Conservation (phyloP, 2,113 vertebrate genomes). For the Eulacestoma nigropectus region DNA sequence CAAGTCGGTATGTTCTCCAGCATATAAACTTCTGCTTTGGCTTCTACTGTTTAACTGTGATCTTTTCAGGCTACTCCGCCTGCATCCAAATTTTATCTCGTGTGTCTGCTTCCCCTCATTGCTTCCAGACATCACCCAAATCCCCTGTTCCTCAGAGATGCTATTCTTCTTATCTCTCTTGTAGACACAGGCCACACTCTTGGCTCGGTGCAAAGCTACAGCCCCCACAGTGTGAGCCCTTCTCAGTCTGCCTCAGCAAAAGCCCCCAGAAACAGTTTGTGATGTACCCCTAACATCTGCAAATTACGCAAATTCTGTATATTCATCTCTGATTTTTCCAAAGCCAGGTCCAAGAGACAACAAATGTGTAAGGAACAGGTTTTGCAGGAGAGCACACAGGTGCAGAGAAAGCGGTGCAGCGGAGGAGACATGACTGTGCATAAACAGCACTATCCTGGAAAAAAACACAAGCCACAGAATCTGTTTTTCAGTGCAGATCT, state of each 20-base stretch:
- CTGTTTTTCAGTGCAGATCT: neutral
- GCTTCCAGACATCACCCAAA: neutral
- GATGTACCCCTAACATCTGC: neutral
- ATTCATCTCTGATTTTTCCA: neutral
- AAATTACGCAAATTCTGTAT: neutral
- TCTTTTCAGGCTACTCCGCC: neutral
- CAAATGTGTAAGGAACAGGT: neutral
- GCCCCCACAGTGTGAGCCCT: neutral
- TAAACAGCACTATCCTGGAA: neutral
- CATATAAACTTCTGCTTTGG: neutral
- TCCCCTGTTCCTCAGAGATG: neutral
- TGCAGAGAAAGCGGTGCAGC: neutral
- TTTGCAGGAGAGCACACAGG: neutral
- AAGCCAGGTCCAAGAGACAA: neutral
- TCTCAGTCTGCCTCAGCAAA: neutral
- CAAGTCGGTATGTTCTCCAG: neutral
- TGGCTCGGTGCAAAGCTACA: neutral
- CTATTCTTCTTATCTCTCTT: neutral
- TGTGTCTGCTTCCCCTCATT: neutral
- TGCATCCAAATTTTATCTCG: neutral
- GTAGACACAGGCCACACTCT: neutral
- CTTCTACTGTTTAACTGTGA: neutral
- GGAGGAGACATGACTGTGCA: neutral
- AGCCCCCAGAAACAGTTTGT: neutral
- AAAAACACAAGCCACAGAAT: neutral